Evolutionary conservation across 1,140 invertebrate genomes (phyloP).

Genomic region (Drosophila leontia): DNA sequence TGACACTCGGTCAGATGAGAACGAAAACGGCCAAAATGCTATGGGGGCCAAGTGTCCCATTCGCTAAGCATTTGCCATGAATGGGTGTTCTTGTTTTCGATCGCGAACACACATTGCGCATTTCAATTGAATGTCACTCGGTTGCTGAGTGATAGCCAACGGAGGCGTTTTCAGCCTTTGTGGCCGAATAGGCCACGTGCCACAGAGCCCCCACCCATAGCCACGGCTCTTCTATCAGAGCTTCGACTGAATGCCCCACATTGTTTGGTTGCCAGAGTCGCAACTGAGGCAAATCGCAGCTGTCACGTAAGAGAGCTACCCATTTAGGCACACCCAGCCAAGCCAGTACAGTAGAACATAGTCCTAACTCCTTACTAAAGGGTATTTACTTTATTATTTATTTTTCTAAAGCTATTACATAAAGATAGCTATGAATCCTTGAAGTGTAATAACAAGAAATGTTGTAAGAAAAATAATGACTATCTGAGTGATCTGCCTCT

Average conservation of each 20-base stretch:
- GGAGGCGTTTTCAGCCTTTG: constrained; percentile 36
- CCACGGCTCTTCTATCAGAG: background rate
- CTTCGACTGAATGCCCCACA: constrained; percentile 46
- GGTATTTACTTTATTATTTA: background rate
- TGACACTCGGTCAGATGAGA: constrained; percentile 65
- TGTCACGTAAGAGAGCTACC: constrained; percentile 27
- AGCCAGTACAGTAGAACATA: background rate
- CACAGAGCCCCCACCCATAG: constrained; percentile 1
- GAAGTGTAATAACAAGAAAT: too few relatives aligned
- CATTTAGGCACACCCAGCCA: constrained; percentile 3
- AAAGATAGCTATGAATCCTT: background rate
- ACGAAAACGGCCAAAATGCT: constrained; percentile 42
- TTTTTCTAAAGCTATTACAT: background rate
- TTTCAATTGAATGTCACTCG: constrained; percentile 63
- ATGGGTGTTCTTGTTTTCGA: constrained; percentile 66
- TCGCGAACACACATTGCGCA: constrained; percentile 50
- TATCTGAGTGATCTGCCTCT: background rate
- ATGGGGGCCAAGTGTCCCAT: constrained; percentile 31
- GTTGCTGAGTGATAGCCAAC: constrained; percentile 51
- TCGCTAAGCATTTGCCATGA: constrained; percentile 55
- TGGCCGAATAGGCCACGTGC: constrained; percentile 46
- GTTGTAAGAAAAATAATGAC: background rate
- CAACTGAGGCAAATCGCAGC: constrained; percentile 26
- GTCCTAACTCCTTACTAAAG: background rate
- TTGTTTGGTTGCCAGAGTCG: constrained; percentile 29